Percentiles rank a stretch among this genome's conserved stretches.
Conservation (phyloP, 2,113 vertebrate species). For the Eurystomus gularis region DNA sequence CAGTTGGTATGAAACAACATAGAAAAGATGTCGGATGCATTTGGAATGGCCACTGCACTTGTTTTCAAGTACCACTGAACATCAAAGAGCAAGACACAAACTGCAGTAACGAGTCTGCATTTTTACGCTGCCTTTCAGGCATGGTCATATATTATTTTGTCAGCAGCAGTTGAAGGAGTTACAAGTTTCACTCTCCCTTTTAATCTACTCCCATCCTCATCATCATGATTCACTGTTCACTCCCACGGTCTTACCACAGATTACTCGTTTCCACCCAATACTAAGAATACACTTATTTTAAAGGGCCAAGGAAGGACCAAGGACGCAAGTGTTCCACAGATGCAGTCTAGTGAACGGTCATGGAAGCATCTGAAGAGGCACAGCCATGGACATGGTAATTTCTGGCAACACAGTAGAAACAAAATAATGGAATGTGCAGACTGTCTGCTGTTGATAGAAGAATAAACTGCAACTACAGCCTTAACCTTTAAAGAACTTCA, state of each 20-base stretch:
- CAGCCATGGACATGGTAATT: neutral
- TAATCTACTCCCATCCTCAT: neutral
- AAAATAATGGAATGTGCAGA: neutral
- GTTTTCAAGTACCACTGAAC: neutral
- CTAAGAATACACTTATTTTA: neutral
- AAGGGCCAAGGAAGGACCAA: neutral
- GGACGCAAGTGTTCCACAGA: neutral
- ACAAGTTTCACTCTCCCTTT: neutral
- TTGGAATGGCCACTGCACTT: neutral
- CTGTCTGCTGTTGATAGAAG: neutral
- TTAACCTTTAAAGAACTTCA: neutral
- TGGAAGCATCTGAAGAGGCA: neutral
- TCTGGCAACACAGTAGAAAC: neutral
- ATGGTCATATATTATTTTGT: neutral
- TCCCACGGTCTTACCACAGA: neutral
- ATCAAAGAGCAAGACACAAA: neutral
- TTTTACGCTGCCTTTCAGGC: neutral
- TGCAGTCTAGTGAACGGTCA: neutral
- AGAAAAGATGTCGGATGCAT: neutral
- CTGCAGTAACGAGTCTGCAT: neutral
- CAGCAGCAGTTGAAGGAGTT: neutral
- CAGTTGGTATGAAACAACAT: neutral
- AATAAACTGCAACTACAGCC: neutral
- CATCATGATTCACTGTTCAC: neutral
- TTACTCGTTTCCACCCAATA: neutral